Conservation (phyloP, 2,888 invertebrate species). For the Clistopyga incitator region DNA sequence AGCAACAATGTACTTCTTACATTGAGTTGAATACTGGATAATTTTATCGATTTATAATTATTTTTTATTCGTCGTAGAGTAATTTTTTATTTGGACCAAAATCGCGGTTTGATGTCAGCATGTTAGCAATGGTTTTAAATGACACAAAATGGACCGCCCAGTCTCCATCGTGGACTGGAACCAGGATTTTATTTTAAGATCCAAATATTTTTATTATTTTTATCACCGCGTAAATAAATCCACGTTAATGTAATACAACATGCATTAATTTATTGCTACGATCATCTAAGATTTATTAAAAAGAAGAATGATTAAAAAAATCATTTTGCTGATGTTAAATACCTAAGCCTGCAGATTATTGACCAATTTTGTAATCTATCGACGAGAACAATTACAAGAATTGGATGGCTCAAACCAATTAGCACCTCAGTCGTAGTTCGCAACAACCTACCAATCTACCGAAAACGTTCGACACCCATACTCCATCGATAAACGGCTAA, state of each 20-base stretch:
- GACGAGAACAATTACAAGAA: slow-evolving; percentile 1
- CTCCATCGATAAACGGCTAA: slow-evolving; percentile 79
- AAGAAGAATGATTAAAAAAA: not conserved
- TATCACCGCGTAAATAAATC: no score
- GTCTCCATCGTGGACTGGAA: no score
- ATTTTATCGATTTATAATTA: no score
- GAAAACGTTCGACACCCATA: slow-evolving; percentile 73
- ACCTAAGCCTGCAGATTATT: not conserved
- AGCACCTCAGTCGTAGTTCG: slow-evolving; percentile 73
- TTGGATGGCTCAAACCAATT: slow-evolving; percentile 69
- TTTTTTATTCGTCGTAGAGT: not conserved
- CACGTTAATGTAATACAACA: not conserved
- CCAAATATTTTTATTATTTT: no score
- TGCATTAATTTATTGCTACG: not conserved
- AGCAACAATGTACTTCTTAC: slow-evolving; percentile 1
- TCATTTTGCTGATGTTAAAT: not conserved
- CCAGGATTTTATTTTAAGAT: no score
- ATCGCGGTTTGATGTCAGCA: no score
- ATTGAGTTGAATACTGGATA: not conserved
- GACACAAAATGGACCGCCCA: no score
- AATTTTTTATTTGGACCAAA: not conserved
- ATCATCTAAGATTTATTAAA: not conserved
- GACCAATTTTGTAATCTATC: not conserved
- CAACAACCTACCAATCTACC: slow-evolving; percentile 74
- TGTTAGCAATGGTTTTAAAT: no score